Evolutionary conservation across 2,888 invertebrate species (phyloP), one percentile per base, ranked within the genome.

Genomic region (Drosophila lacicola): DNA sequence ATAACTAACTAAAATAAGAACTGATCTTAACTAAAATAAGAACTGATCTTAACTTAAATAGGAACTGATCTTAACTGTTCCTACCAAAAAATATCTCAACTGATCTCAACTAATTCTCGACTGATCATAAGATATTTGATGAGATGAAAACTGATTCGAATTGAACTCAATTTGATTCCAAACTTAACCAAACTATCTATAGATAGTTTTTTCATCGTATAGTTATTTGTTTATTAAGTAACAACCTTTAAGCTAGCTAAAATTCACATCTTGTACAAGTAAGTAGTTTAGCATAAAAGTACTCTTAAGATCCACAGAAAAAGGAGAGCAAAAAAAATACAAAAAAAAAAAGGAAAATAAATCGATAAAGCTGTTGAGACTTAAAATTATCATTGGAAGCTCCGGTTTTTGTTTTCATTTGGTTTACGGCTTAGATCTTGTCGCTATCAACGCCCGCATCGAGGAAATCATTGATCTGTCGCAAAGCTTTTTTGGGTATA

Each of bases 391-490:
- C 44, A 55, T 64, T 75, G 57, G 34, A 58, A 57, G 37, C 61
- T 54, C 14, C 36, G 14, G 10, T 44, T 17, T 21, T 36, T 45
- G 34, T 19, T 36, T 44, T 51, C 49, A 14, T 50, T n/a, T 17
- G 37, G 58, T 34, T 21, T 76, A 77, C 8, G 14, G 5, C 9
- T 51, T 39, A 64, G 9, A 25, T 17, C 61, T 82, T 89, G 76
- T 95, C 94, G 0, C 94, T 93, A 36, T 95, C 94, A 4, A 96
- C 92, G 21, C 95, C 95, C 9, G 94, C 93, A 79, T 95, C 95
- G 36, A 95, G 74, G 88, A 96, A 96, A 89, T 96, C 95, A 81
- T 93, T 93, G 0, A 95, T 62, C 72, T 93, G 91, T 4, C 93
- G 76, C 36, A 93, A 91, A 3, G 94, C 93, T 64, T 93, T 91